Evolutionary conservation across 1,140 invertebrate genomes (phyloP), one percentile per base, ranked within the genome.

Genomic region (Drosophila sucinea): DNA sequence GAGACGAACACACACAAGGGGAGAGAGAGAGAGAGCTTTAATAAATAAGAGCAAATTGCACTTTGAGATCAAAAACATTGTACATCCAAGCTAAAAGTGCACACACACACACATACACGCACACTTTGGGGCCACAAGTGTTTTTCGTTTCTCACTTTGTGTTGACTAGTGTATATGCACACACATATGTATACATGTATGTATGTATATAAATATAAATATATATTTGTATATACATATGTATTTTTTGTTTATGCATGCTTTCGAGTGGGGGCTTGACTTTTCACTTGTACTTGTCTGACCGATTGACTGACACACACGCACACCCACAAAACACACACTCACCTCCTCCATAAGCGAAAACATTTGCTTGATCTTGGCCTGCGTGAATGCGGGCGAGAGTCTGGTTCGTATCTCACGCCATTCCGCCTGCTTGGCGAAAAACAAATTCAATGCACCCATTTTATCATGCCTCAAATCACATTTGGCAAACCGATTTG

Each of bases 311-410:
- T 27, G 44, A 51, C 29, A 33, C n/a, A 10, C 10, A 4, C 7
- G 17, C 10, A 10, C 61, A 32, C 63, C 10, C 51, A 30, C 6
- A 8, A 30, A 30, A 3, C 23, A 8, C 7, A 27, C 23, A 78
- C 84, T 73, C 77, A 92, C 70, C 85, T 94, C 93, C 63, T 77
- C 87, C 78, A 94, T 80, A 29, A 94, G 86, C 51, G 93, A 92
- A 84, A 94, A 94, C 93, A 94, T 94, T 63, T 91, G 92, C 73
- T 93, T 94, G 35, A 95, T 86, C 77, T 94, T 94, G 44, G 92
- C 92, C 4, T 93, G 92, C 0, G 94, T 93, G 54, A 95, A 94
- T 7, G 93, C 92, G 7, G 94, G 93, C 1, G 93, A 93, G 27
- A 95, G 73, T 41, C 93, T 92, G 1, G 92, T 92, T 10, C 94